phyloP scores from a whole-genome alignment of 2,888 invertebrate genomes.

The Pseudolycoriella hygida region DNA sequence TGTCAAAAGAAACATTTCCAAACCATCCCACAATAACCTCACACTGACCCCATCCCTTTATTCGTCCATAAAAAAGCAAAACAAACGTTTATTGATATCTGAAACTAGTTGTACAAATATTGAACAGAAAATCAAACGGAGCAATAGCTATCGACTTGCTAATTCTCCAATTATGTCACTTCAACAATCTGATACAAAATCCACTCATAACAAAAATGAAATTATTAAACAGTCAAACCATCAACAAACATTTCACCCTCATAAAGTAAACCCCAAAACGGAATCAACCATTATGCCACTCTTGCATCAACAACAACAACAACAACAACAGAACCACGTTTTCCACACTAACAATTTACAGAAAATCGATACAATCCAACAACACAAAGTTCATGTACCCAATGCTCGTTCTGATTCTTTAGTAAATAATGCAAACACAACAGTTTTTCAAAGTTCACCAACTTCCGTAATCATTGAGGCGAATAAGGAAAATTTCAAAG shows the following conservation, averaged over 20 bases:
- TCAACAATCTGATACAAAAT: conserved; percentile 30
- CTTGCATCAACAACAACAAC: conserved; percentile 10
- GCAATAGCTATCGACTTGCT: conserved; percentile 70
- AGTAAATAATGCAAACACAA: neutral
- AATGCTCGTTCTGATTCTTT: neutral
- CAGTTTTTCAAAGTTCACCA: neutral
- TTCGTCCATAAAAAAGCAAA: neutral
- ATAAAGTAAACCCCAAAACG: conserved; percentile 41
- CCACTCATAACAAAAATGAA: conserved; percentile 27
- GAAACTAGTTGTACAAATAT: conserved; percentile 23
- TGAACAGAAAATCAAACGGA: conserved; percentile 43
- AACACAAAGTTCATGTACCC: neutral
- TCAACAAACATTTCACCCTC: conserved; percentile 52
- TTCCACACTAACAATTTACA: neutral
- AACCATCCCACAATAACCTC: conserved; percentile 1
- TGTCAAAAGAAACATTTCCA: conserved; percentile 19
- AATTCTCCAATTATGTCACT: conserved; percentile 53
- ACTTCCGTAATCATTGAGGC: neutral
- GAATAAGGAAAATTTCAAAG: neutral
- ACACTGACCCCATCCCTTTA: conserved; percentile 2
- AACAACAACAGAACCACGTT: neutral
- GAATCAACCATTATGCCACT: conserved; percentile 28
- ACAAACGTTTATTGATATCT: conserved; percentile 7
- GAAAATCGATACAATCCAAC: neutral
- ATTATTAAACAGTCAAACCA: conserved; percentile 42